Percentiles rank a stretch among this genome's conserved stretches.
Conservation (phyloP, 2,113 vertebrate species). For the Oreotragus oreotragus region DNA sequence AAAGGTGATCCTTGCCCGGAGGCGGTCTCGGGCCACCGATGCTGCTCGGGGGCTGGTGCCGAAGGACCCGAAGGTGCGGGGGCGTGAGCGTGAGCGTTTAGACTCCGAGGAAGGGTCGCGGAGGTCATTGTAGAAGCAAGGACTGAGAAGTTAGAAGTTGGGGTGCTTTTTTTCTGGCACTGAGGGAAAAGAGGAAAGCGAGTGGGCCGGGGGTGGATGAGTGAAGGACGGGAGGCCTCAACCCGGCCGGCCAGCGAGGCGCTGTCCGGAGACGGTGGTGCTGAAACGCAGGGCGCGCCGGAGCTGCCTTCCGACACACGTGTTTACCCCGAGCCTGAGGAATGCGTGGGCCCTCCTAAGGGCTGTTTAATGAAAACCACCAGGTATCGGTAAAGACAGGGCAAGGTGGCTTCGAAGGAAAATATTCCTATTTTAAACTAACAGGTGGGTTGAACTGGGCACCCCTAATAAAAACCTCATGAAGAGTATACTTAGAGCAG, state of each 20-base stretch:
- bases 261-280: conserved; percentile 66
- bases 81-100: background rate
- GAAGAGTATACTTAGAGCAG: background rate
- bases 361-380: background rate
- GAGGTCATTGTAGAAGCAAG: conserved; percentile 10
- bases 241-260: background rate
- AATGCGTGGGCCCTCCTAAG: background rate
- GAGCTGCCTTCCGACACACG: conserved; percentile 15
- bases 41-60: background rate
- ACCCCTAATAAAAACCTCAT: background rate
- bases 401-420: background rate
- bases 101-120: background rate
- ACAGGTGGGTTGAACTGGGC: background rate
- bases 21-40: background rate
- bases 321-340: background rate
- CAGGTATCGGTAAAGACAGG: background rate
- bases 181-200: background rate
- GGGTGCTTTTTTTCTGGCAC: background rate
- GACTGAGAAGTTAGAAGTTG: conserved; percentile 18
- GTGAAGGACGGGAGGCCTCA: background rate
- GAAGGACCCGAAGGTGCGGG: background rate
- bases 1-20: background rate
- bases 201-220: background rate
- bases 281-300: conserved; percentile 51
- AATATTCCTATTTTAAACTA: background rate